Base-by-base conservation (phyloP, 2,797 vertebrate genomes). In the Emys orbicularis region DNA sequence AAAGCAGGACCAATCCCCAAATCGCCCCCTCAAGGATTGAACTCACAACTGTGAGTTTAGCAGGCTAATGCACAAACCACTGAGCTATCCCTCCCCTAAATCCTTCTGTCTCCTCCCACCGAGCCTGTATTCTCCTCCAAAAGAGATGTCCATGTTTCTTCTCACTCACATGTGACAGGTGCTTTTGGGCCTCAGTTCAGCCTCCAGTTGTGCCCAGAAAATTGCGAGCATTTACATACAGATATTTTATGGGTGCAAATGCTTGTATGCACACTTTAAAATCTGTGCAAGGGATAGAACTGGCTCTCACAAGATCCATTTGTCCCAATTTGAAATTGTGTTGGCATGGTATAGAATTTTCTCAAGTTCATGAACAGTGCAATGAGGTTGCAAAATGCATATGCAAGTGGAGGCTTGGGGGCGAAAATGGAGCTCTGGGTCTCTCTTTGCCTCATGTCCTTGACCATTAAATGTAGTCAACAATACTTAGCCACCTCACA, bases 401-500 rank as follows among this genome's bases (percentile, higher is more conserved):
- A 68, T 0, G 0, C 23, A 92, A 56, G 29, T 74, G 47, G 81
- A 94, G 5, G 11, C 6, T 74, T 49, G 15, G n/a, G 34, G 65
- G 41, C 91, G 10, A 96, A 74, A 80, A 56, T 29, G 16, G 4
- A 10, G 77, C 50, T 44, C 4, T 80, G 83, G 81, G 52, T 74
- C 86, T 90, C 57, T 88, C 53, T 86, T 52, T 8, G 11, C 74
- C 44, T 93, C 93, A 21, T 94, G 91, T 77, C 50, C 83, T 93
- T 89, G 79, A 49, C 65, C 93, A 76, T 94, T 90, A 84, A 83
- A 86, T 5, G 74, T 44, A 54, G 86, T 87, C 95, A 97, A 89
- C 72, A 29, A 82, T 86, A 87, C 47, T 88, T 79, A 80, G 92
- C 80, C 50, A 82, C 44, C 31, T 94, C 92, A 79, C 94, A 50